Evolutionary conservation across 1,140 invertebrate species (phyloP), one percentile per base, ranked within the genome.

Genomic region (Caenorhabditis remanei): DNA sequence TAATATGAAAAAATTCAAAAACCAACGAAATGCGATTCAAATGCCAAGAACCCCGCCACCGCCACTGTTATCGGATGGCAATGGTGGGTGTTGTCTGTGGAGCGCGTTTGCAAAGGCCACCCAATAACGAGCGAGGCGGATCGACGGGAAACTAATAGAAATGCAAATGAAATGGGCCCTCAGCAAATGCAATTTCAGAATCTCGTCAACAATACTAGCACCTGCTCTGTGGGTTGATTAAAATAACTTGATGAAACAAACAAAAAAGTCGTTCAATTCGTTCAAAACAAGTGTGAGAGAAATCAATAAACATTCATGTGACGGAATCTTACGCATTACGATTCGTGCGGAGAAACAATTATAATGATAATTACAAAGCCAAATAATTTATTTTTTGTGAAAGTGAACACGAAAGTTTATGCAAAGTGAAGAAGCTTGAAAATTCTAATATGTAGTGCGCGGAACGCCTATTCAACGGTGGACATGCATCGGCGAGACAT

Each of bases 401-500:
- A 79, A 79, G 21, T 71, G 71, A 79, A 79, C 14, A 46, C 21
- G 40, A 79, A 13, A 79, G 13, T 79, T 79, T 79, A 50, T 79
- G 71, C 71, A 79, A 50, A 79, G 43, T 79, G 43, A 48, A 79
- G 50, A 79, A 63, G 32, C 21, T 32, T 32, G 61, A 24, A 63
- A 63, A 32, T 63, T 63, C 8, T 32, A 32, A 32, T 32, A 32
- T 32, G 32, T 32, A 2, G 32, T 32, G 32, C 32, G 32, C 32
- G 32, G 32, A 32, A 32, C 32, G 32, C 13, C n/a, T n/a, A 79
- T 50, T 79, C 71, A 11, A 79, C 71, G 14, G 46, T 50, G 46
- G 71, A 79, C 71, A 79, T 79, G 46, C 71, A 79, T 48, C 71
- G 71, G 4, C 71, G 43, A 79, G 71, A 79, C 46, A 79, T 50